A percentile compares a stretch with the other conserved stretches of the same genome.
Conservation (phyloP, 1,140 invertebrate species). For the Zeugodacus cucurbitae region DNA sequence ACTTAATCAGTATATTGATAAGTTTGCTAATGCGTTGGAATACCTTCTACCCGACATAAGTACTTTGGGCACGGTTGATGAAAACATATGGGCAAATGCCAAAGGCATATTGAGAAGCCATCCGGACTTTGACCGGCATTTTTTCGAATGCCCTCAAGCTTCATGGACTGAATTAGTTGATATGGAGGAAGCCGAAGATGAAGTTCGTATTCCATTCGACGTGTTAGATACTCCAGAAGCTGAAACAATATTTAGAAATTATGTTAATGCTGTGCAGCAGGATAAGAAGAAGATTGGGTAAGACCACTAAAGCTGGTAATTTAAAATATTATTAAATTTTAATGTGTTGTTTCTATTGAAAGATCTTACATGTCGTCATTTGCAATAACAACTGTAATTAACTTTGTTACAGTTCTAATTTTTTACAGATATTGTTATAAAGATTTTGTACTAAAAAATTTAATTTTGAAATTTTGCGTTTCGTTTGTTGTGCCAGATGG, state of each 20-base stretch:
- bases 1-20: conserved; percentile 83
- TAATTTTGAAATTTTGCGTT: too few relatives aligned
- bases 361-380: too few relatives aligned
- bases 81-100: conserved; percentile 88
- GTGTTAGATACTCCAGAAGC: conserved; percentile 91
- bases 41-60: conserved; percentile 86
- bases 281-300: conserved; percentile 91
- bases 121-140: conserved; percentile 90
- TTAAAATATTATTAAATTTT: neutral
- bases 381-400: neutral
- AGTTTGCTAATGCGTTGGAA: conserved; percentile 82
- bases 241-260: conserved; percentile 90
- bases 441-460: too few relatives aligned
- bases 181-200: conserved; percentile 74
- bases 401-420: neutral
- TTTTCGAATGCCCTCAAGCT: conserved; percentile 84
- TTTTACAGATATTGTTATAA: too few relatives aligned
- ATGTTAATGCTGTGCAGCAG: conserved; percentile 89
- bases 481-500: conserved; percentile 72
- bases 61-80: conserved; percentile 69
- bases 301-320: conserved; percentile 58
- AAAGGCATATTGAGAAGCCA: conserved; percentile 86
- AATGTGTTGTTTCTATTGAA: too few relatives aligned
- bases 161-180: conserved; percentile 79
- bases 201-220: conserved; percentile 88